Base-by-base conservation (phyloP, 2,113 vertebrate species). In the Hyperopisus bebe region DNA sequence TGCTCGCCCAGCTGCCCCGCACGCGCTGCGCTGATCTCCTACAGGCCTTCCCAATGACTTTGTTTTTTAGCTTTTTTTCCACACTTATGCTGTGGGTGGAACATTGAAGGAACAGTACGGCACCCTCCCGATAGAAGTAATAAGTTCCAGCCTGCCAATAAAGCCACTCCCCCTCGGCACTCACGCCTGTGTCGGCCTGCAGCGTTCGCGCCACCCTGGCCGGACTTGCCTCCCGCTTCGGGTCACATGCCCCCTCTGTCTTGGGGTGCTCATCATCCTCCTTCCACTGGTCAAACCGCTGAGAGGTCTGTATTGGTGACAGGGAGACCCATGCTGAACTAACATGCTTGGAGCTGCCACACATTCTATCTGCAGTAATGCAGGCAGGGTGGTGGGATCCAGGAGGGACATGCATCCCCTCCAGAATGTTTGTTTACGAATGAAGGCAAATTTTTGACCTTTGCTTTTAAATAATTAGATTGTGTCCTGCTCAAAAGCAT, bases 121-220 rank as follows among this genome's bases (percentile, higher is more conserved):
- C 15, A 19, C 77, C 39, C 39, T 4, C 31, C 5, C 6, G 1
- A 15, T 1, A 44, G 17, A 39, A 58, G 13, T 9, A 55, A 39
- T 87, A 44, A 42, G 13, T 27, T 86, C 5, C 51, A 88, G 31
- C 17, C 27, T 19, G 21, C 35, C 31, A 62, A 17, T 9, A 21
- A 58, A 39, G 17, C 51, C 50, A 0, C 62, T 5, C 58, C 35
- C 21, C 70, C 74, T 77, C 62, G 74, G 55, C 88, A 96, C 97
- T 97, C 94, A 98, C 98, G 85, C 93, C 96, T 90, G 96, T 94
- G 89, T 92, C 92, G 90, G 96, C 92, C 90, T 95, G 96, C 93
- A 97, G 95, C 88, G 94, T 87, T 88, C 95, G 94, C 27, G 95
- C 93, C 86, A 93, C 93, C 88, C 93, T 95, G 90, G 93, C 53